Conservation (phyloP, 1,140 invertebrate species). For the Paralvinella palmiformis region DNA sequence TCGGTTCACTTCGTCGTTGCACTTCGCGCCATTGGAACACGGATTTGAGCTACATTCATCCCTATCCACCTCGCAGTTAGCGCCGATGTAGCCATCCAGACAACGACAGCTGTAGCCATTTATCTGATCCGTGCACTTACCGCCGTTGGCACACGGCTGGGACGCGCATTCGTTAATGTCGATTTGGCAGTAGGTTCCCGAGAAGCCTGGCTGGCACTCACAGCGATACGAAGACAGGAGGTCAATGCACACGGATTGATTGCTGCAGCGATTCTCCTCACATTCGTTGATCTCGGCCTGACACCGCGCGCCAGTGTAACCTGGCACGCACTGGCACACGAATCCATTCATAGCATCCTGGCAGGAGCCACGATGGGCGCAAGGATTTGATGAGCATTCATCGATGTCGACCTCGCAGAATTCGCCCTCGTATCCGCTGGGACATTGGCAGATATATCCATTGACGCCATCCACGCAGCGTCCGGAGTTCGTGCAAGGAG, state of each 20-base stretch:
- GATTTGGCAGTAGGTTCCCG: constrained; percentile 43
- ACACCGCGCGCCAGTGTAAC: constrained; percentile 13
- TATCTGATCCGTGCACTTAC: constrained; percentile 12
- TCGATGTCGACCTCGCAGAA: constrained; percentile 24
- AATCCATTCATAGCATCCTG: constrained; percentile 33
- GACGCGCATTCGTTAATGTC: constrained; percentile 17
- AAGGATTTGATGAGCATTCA: constrained; percentile 65
- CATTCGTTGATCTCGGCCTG: constrained; percentile 6
- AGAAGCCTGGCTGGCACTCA: constrained; percentile 63
- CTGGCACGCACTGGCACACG: constrained; percentile 62
- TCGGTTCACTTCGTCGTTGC: constrained; percentile 55
- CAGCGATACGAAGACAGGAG: constrained; percentile 35
- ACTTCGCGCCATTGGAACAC: constrained; percentile 88
- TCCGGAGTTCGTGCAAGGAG: constrained; percentile 81
- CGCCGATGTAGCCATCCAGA: constrained; percentile 18
- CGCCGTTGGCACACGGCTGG: constrained; percentile 21
- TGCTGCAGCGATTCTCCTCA: constrained; percentile 40
- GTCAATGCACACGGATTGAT: constrained; percentile 40
- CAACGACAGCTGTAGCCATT: constrained; percentile 19
- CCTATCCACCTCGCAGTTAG: constrained; percentile 19
- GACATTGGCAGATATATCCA: constrained; percentile 61
- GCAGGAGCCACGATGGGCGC: constrained; percentile 84
- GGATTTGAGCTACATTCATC: constrained; percentile 57
- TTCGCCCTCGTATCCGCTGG: constrained; percentile 44
- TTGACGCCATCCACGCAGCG: constrained; percentile 56